phyloP scores from a whole-genome alignment of 2,797 vertebrate species.

The Urophycis tenuis region DNA sequence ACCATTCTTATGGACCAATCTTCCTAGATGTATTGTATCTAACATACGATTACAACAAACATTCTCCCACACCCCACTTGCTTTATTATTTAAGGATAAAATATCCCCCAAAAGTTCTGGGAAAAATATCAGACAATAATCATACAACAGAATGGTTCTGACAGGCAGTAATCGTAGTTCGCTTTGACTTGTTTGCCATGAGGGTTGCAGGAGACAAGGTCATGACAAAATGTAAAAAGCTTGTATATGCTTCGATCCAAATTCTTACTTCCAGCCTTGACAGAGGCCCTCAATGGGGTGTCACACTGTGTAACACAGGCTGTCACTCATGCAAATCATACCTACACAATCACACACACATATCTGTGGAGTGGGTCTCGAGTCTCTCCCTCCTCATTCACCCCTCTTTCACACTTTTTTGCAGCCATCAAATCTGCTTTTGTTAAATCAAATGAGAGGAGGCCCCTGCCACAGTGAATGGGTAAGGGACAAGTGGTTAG shows the following conservation, averaged over 20 bases:
- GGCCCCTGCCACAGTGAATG: background rate
- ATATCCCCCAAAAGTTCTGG: background rate
- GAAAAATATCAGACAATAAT: background rate
- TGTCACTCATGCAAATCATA: slow-evolving; percentile 1
- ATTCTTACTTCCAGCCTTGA: background rate
- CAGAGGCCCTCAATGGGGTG: background rate
- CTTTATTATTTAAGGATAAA: background rate
- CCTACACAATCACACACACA: background rate
- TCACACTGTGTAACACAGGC: background rate
- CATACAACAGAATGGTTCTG: background rate
- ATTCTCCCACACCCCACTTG: background rate
- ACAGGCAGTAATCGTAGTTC: background rate
- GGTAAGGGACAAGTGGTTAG: background rate
- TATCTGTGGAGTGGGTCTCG: background rate
- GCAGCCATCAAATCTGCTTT: background rate
- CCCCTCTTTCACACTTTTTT: background rate
- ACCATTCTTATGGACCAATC: no score
- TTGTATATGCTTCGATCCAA: background rate
- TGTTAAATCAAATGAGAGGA: background rate
- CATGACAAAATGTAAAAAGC: background rate
- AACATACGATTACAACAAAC: background rate
- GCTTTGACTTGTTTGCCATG: background rate
- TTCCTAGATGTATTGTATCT: no score
- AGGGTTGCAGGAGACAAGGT: background rate
- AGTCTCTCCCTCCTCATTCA: background rate